Percentiles rank a stretch among this genome's conserved stretches.
Conservation (phyloP, 2,888 invertebrate species). For the Macrosoma leucophasiata region DNA sequence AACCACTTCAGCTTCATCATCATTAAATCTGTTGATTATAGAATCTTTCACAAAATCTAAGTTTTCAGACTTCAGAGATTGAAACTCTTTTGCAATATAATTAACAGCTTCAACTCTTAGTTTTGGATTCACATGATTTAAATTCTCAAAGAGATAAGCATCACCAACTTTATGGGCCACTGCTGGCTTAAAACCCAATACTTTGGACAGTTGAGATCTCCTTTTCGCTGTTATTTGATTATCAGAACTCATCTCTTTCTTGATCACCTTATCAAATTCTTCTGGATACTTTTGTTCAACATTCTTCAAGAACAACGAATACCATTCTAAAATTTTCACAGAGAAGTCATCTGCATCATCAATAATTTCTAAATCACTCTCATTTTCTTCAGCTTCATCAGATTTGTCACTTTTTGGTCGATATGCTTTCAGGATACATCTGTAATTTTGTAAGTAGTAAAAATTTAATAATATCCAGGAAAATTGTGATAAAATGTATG, state of each 20-base stretch:
- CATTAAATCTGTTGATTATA: conserved; percentile 79
- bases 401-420: conserved; percentile 28
- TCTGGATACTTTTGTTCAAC: conserved; percentile 83
- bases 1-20: conserved; percentile 80
- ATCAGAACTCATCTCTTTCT: conserved; percentile 65
- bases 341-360: conserved; percentile 50
- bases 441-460: no score
- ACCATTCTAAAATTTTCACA: conserved; percentile 66
- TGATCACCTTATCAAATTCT: conserved; percentile 81
- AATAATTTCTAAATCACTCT: conserved; percentile 64
- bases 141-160: conserved; percentile 78
- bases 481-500: no score
- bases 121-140: conserved; percentile 82
- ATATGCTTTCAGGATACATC: conserved; percentile 63
- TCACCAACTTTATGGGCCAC: conserved; percentile 69
- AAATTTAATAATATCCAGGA: no score
- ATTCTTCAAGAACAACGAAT: conserved; percentile 70
- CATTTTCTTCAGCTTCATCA: conserved; percentile 38
- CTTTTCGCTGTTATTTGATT: conserved; percentile 41
- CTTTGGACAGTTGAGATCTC: conserved; percentile 53
- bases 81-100: conserved; percentile 75
- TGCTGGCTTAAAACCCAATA: conserved; percentile 73
- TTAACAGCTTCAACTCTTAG: conserved; percentile 81
- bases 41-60: conserved; percentile 78
- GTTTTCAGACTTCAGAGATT: conserved; percentile 64